Percentiles rank a stretch among this genome's conserved stretches.
Conservation (phyloP, 2,113 vertebrate genomes). For the Semicossyphus pulcher region DNA sequence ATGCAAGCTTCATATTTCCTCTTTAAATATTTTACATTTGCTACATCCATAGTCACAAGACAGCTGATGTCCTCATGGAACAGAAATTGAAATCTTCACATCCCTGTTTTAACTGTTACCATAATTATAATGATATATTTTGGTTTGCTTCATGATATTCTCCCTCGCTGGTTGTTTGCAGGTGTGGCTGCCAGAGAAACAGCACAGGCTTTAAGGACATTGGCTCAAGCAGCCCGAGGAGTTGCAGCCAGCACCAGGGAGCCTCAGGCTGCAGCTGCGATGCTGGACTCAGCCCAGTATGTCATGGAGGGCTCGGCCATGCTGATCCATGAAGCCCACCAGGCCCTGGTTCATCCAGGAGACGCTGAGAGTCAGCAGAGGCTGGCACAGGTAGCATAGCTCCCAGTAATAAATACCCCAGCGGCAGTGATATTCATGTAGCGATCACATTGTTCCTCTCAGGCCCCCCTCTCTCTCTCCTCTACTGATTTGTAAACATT, state of each 20-base stretch:
- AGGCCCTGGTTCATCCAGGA: conserved; percentile 93
- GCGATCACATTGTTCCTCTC: conserved; percentile 30
- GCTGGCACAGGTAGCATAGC: conserved; percentile 90
- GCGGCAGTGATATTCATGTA: conserved; percentile 1
- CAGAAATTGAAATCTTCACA: background rate
- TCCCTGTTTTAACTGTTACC: background rate
- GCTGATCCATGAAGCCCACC: conserved; percentile 97
- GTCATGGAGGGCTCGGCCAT: conserved; percentile 98
- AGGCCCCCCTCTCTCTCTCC: background rate
- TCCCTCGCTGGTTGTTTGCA: conserved; percentile 56
- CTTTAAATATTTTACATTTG: background rate
- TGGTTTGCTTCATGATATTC: background rate
- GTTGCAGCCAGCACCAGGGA: conserved; percentile 94
- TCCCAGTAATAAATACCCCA: conserved; percentile 7
- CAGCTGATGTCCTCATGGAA: background rate
- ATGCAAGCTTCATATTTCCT: background rate
- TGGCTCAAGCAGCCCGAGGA: conserved; percentile 95
- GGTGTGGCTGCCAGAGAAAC: conserved; percentile 98
- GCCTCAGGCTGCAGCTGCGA: conserved; percentile 89
- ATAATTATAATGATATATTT: background rate
- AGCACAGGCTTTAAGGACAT: conserved; percentile 93
- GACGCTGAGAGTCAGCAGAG: conserved; percentile 98
- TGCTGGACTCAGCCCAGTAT: conserved; percentile 95
- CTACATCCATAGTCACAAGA: background rate
- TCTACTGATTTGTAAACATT: conserved; percentile 49